Evolutionary conservation across 1,140 invertebrate species (phyloP), one percentile per base, ranked within the genome.

Genomic region (Panagrolaimus sp.): DNA sequence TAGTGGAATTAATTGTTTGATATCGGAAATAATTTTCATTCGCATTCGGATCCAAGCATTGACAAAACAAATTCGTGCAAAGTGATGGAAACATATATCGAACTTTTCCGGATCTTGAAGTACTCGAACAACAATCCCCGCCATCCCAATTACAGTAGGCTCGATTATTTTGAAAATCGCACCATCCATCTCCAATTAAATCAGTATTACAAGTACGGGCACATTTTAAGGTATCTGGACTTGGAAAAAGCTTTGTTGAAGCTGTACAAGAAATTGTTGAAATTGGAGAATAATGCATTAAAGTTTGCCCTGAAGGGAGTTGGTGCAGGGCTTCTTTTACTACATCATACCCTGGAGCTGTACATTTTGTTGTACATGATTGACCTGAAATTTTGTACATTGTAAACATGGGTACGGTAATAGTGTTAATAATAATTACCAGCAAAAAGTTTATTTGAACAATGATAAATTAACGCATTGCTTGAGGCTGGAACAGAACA

Each of bases 41-140:
- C 1, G 78, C 79, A 14, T 71, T 52, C 9, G 80, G 80, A 44
- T 82, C 80, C 44, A 74, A 76, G 67, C 80, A 82, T n/a, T 65
- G 47, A 58, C 80, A 82, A 0, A 65, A 15, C 9, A 67, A 71
- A 3, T 62, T 63, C 1, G 24, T 65, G 58, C 81, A 83, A 17
- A 73, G 48, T 2, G 70, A 71, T 9, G 71, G 70, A 62, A 77
- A 74, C 9, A 65, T 65, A 24, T 71, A 68, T 24, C 68, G 48
- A 10, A 83, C 78, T 24, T 47, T 46, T 9, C 72, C 71, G 0
- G 76, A 74, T 17, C 69, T 62, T 10, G 69, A 64, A 1, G 81
- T 82, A 0, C 77, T 79, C 14, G 63, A 17, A 66, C 81, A 83
- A 64, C 81, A 83, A 67, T 83, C 81, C 1, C 81, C 81, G 7